Conservation (phyloP, 2,113 vertebrate genomes). For the Phycodurus eques region DNA sequence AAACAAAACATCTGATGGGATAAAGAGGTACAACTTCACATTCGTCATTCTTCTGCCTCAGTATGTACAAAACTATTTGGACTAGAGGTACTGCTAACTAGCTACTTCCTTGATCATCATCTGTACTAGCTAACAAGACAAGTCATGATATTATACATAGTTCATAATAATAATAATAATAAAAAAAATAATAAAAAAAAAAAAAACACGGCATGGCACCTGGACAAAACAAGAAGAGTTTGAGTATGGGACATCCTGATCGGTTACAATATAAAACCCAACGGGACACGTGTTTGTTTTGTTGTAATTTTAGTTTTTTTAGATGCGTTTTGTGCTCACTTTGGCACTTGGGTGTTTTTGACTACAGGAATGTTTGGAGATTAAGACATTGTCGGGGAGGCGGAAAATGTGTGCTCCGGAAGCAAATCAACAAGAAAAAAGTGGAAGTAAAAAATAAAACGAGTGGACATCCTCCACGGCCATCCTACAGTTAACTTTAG, state of each 20-base stretch:
- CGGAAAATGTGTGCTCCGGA: slow-evolving; percentile 30
- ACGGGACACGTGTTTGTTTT: slow-evolving; percentile 3
- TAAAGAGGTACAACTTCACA: slow-evolving; percentile 59
- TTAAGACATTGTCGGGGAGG: slow-evolving; percentile 25
- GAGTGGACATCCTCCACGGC: slow-evolving; percentile 31
- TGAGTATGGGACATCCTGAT: slow-evolving; percentile 21
- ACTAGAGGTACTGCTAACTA: slow-evolving; percentile 70
- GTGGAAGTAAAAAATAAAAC: neutral
- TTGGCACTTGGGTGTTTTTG: slow-evolving; percentile 23
- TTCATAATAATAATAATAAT: slow-evolving; percentile 50
- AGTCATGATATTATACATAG: slow-evolving; percentile 65
- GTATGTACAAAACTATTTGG: slow-evolving; percentile 71
- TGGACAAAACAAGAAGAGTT: slow-evolving; percentile 19
- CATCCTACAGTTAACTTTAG: slow-evolving; percentile 36
- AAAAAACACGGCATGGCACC: slow-evolving; percentile 35
- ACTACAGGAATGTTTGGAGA: slow-evolving; percentile 57
- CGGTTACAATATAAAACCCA: slow-evolving; percentile 44
- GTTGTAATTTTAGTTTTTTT: slow-evolving; percentile 2
- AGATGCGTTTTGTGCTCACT: slow-evolving; percentile 20
- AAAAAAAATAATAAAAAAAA: slow-evolving; percentile 9
- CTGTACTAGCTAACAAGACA: slow-evolving; percentile 70
- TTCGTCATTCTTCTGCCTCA: slow-evolving; percentile 52
- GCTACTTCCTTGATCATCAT: slow-evolving; percentile 68
- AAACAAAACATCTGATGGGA: slow-evolving; percentile 23
- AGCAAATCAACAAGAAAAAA: slow-evolving; percentile 16